Evolutionary conservation across 1,140 invertebrate species (phyloP).

Genomic region (Drosophila nikananu): DNA sequence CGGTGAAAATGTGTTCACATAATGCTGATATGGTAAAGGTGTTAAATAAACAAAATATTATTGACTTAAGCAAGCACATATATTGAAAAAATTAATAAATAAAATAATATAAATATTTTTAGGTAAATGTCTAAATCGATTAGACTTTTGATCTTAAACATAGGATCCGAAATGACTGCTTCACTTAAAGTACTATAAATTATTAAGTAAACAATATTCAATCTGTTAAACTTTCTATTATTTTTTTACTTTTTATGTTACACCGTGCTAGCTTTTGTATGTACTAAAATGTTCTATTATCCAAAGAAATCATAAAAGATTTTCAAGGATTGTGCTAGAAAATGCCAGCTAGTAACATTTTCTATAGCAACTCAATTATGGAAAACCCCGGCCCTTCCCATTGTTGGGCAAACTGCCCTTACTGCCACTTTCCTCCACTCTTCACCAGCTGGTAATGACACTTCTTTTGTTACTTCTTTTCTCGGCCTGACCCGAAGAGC

Average conservation of each 20-base stretch:
- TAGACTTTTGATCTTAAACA: no score
- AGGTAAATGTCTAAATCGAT: no score
- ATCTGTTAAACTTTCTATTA: neutral
- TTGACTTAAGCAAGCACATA: no score
- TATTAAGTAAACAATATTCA: no score
- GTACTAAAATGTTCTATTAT: neutral
- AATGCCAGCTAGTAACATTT: constrained; percentile 6
- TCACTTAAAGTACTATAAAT: no score
- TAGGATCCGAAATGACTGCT: no score
- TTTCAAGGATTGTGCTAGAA: neutral
- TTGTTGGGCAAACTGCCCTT: neutral
- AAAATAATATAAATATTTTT: no score
- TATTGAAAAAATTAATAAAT: no score
- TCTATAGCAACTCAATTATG: constrained; percentile 8
- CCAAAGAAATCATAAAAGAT: constrained; percentile 4
- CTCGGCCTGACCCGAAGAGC: neutral
- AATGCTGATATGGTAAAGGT: no score
- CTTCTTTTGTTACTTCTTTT: constrained; percentile 36
- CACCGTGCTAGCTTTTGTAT: neutral
- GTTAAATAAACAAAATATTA: no score
- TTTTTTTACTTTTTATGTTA: neutral
- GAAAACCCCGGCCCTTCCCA: neutral
- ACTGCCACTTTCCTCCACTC: constrained; percentile 11
- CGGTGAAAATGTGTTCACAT: no score
- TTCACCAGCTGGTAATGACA: constrained; percentile 44